Percentiles rank a stretch among this genome's conserved stretches.
phyloP scores from a whole-genome alignment of 64 coral and sea anemone species.

The Pocillopora verrucosa region DNA sequence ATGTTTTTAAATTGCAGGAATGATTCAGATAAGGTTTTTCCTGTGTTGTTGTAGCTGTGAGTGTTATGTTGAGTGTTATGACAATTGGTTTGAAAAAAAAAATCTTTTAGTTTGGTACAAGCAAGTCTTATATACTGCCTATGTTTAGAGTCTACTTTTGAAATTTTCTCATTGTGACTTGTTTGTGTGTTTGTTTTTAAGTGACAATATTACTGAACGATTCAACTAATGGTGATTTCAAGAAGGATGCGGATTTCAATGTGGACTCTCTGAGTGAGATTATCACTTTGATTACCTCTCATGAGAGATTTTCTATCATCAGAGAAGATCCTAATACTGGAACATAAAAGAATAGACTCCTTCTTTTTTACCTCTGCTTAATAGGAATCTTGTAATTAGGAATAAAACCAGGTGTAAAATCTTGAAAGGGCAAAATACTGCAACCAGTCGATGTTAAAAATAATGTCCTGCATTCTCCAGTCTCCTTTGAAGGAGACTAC shows the following conservation, averaged over 20 bases:
- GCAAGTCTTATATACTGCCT: neutral
- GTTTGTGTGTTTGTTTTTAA: constrained; percentile 33
- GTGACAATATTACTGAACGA: constrained; percentile 94
- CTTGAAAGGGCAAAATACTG: no score
- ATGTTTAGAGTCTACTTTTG: neutral
- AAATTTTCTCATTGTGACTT: neutral
- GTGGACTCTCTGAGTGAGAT: constrained; percentile 92
- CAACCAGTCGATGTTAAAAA: no score
- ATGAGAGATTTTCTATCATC: constrained; percentile 18
- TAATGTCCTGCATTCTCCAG: no score
- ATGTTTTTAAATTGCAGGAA: no score
- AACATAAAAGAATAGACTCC: neutral
- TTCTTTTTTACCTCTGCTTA: neutral
- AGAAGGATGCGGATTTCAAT: constrained; percentile 86
- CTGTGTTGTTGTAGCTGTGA: no score
- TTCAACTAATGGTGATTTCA: constrained; percentile 62
- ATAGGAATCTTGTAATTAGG: neutral
- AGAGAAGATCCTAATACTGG: constrained; percentile 5
- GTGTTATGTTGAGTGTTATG: no score
- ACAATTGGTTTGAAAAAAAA: no score
- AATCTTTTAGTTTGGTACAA: no score
- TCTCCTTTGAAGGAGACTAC: no score
- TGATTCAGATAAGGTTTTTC: no score
- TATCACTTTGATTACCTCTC: constrained; percentile 52
- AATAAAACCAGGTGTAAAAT: no score